These are phyloP conservation scores for Slavum lentiscoides DNA, from an alignment of 2,888 invertebrate genomes.

Conservation along the genomic window DNA sequence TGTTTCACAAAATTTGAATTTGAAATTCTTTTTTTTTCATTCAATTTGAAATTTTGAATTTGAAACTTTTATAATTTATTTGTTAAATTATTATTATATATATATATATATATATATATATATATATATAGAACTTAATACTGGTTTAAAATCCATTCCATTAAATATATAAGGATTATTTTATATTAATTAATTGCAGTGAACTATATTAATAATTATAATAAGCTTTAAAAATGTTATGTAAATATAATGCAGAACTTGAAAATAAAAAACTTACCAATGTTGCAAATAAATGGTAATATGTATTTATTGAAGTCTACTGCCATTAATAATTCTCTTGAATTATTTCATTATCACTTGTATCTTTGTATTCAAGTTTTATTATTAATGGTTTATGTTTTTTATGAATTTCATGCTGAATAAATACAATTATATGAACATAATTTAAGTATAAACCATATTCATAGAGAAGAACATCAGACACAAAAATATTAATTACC, in stretches of 20 bases:
- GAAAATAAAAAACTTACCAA: conserved; percentile 30
- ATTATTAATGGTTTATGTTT: neutral
- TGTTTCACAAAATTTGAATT: too few relatives aligned
- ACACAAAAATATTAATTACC: conserved; percentile 22
- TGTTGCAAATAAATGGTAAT: conserved; percentile 13
- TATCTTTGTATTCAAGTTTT: neutral
- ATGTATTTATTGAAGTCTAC: conserved; percentile 31
- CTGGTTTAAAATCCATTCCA: too few relatives aligned
- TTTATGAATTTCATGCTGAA: conserved; percentile 18
- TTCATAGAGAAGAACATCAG: neutral
- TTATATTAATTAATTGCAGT: too few relatives aligned
- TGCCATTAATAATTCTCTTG: neutral
- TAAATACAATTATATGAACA: neutral
- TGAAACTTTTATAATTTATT: too few relatives aligned
- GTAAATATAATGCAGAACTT: neutral
- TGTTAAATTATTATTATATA: too few relatives aligned
- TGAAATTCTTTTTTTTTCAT: too few relatives aligned
- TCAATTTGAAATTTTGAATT: too few relatives aligned
- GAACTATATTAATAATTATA: too few relatives aligned
- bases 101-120: too few relatives aligned
- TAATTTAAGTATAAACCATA: neutral
- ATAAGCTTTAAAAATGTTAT: neutral
- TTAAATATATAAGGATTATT: too few relatives aligned
- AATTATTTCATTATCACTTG: neutral
- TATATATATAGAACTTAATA: too few relatives aligned